Percentiles rank a stretch among this genome's conserved stretches.
Evolutionary conservation across 2,113 vertebrate species (phyloP).

Genomic region (Holacanthus passer): DNA sequence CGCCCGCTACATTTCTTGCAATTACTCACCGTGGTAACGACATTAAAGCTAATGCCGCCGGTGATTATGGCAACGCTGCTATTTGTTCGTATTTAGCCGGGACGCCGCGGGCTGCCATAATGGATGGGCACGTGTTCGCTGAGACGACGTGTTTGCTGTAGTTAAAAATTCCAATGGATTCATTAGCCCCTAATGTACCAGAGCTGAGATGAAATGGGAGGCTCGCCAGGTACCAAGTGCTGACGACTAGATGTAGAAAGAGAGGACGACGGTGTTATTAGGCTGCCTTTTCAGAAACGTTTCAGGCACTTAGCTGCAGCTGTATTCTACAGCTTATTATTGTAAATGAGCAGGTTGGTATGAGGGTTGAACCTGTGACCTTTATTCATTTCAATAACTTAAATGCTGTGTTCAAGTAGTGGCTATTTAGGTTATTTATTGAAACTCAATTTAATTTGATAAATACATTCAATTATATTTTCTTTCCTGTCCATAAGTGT

Average conservation of each 20-base stretch:
- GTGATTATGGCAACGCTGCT: conserved; percentile 51
- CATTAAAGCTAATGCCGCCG: conserved; percentile 52
- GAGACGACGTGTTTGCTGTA: conserved; percentile 16
- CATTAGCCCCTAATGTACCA: conserved; percentile 29
- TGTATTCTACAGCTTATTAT: not conserved
- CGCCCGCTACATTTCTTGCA: conserved; percentile 44
- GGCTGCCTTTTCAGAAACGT: not conserved
- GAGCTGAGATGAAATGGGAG: conserved; percentile 7
- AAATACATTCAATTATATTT: not conserved
- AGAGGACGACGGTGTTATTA: not conserved
- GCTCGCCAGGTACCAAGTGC: conserved; percentile 20
- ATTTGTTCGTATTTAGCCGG: conserved; percentile 56
- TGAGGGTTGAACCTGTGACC: conserved; percentile 9
- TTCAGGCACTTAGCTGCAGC: not conserved
- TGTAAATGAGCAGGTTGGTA: conserved; percentile 8
- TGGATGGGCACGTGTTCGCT: not conserved
- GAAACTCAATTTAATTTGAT: not conserved
- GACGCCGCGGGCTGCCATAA: conserved; percentile 31
- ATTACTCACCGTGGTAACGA: conserved; percentile 57
- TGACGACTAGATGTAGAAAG: not conserved
- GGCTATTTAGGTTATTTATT: not conserved
- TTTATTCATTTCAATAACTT: not conserved
- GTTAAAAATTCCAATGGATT: conserved; percentile 40
- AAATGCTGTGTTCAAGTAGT: not conserved
- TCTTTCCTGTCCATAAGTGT: too few species aligned